These are phyloP conservation scores for Plecotus auritus DNA, from an alignment of 2,113 vertebrate species.

Conservation along the genomic window DNA sequence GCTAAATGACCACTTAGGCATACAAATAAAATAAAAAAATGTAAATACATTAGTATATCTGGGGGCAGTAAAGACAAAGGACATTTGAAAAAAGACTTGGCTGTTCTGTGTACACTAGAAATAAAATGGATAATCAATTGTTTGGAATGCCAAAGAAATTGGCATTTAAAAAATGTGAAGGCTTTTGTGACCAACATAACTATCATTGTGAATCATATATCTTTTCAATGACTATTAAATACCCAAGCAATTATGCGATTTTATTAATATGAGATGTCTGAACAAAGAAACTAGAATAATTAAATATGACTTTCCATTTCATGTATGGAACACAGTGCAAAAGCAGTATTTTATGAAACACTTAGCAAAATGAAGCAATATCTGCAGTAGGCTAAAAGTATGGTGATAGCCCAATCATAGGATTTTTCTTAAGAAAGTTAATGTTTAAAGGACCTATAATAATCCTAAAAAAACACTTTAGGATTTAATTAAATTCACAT, in stretches of 20 bases:
- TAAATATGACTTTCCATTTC: constrained; percentile 1
- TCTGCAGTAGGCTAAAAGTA: constrained; percentile 21
- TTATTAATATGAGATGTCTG: constrained; percentile 28
- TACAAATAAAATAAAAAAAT: neutral
- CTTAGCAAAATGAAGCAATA: neutral
- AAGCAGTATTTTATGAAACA: constrained; percentile 5
- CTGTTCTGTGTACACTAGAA: neutral
- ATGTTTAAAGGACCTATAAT: neutral
- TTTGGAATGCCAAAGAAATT: neutral
- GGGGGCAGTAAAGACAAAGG: neutral
- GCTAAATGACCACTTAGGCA: neutral
- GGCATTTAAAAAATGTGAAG: neutral
- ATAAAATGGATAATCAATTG: constrained; percentile 21
- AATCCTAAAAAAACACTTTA: constrained; percentile 13
- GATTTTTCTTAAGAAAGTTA: neutral
- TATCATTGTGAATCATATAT: neutral
- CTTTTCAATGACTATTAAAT: constrained; percentile 38
- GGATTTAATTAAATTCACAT: neutral
- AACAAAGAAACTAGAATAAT: constrained; percentile 35
- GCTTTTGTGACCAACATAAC: constrained; percentile 6
- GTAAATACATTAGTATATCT: neutral
- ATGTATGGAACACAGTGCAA: neutral
- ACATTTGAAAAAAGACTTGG: neutral
- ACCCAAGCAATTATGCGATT: neutral
- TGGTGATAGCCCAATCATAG: neutral